Evolutionary conservation across 2,113 vertebrate species (phyloP).

Genomic region (Muntiacus reevesi): DNA sequence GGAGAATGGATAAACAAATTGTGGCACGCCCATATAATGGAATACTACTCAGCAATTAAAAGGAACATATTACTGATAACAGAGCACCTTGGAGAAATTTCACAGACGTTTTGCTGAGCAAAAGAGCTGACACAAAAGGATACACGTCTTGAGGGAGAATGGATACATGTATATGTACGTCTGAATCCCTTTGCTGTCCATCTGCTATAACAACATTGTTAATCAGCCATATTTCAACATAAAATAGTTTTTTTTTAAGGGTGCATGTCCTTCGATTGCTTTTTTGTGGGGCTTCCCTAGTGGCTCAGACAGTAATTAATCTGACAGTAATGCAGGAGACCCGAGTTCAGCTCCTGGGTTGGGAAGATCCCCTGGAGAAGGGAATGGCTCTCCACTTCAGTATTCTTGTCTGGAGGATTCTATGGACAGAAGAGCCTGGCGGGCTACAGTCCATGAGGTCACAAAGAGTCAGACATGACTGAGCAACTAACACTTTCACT

Average conservation of each 20-base stretch:
- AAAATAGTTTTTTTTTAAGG: background rate
- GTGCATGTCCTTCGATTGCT: background rate
- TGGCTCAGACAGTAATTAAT: background rate
- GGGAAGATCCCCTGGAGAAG: background rate
- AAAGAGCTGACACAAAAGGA: background rate
- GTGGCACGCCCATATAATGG: background rate
- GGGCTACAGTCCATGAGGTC: background rate
- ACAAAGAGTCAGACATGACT: background rate
- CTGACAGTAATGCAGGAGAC: background rate
- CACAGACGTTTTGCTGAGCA: background rate
- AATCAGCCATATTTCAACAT: background rate
- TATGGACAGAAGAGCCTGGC: background rate
- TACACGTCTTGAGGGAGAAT: background rate
- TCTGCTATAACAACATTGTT: background rate
- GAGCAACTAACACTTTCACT: background rate
- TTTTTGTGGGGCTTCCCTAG: background rate
- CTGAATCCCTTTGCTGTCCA: background rate
- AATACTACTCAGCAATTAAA: background rate
- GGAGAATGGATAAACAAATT: background rate
- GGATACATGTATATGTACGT: background rate
- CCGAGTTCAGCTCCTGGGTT: background rate
- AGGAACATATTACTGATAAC: background rate
- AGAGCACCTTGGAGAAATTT: background rate
- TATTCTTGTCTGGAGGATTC: background rate
- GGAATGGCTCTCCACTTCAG: background rate